phyloP scores from a whole-genome alignment of 2,888 invertebrate genomes.

The Syrphus vitripennis region DNA sequence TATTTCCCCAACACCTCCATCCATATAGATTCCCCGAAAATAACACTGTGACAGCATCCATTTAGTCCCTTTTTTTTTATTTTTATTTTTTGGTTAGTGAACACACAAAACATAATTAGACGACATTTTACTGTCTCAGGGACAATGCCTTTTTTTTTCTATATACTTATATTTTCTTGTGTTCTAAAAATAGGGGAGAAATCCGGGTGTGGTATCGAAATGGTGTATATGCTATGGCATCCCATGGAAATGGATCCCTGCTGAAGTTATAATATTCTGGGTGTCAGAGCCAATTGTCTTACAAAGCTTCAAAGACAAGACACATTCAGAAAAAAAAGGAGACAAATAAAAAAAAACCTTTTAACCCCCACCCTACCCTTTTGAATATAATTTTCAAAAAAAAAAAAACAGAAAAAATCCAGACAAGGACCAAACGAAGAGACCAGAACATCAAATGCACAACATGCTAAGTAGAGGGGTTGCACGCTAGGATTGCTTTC shows the following conservation, averaged over 20 bases:
- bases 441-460: conserved; percentile 53
- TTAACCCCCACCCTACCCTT: conserved; percentile 10
- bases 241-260: conserved; percentile 55
- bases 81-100: conserved; percentile 44
- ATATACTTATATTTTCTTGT: not conserved
- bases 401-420: not conserved
- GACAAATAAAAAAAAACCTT: conserved; percentile 17
- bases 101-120: conserved; percentile 71
- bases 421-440: conserved; percentile 26
- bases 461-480: conserved; percentile 64
- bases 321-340: not conserved
- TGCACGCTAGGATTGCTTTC: conserved; percentile 51
- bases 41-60: conserved; percentile 14
- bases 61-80: conserved; percentile 39
- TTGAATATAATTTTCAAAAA: not conserved
- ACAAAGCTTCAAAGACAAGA: conserved; percentile 29
- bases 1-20: not conserved
- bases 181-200: conserved; percentile 3
- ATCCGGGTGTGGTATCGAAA: not conserved
- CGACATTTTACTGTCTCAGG: conserved; percentile 65
- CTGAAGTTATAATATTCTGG: conserved; percentile 48
- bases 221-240: not conserved
- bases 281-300: conserved; percentile 61
- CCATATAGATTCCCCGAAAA: not conserved
- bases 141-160: conserved; percentile 35